Conservation (phyloP, 2,113 vertebrate genomes). For the Bothrops jararaca region DNA sequence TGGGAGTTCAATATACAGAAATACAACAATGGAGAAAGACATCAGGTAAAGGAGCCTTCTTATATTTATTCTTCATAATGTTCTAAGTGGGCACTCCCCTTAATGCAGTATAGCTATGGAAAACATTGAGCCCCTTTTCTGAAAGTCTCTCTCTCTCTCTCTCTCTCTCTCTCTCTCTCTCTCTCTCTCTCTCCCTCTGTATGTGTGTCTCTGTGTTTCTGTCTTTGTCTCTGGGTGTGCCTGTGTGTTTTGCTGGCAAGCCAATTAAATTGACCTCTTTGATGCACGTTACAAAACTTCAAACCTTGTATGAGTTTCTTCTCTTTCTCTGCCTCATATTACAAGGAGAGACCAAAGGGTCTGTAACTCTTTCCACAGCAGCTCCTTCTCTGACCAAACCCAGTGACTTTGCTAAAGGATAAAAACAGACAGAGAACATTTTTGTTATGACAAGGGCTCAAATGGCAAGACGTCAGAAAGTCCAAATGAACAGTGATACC, state of each 20-base stretch:
- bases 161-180: too few species aligned
- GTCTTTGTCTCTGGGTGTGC: neutral
- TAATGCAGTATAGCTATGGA: neutral
- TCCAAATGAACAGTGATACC: constrained; percentile 28
- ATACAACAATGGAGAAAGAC: neutral
- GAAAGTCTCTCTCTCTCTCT: neutral
- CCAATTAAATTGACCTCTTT: constrained; percentile 8
- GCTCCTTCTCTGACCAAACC: constrained; percentile 1
- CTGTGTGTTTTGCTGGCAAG: neutral
- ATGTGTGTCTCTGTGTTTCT: neutral
- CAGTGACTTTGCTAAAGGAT: constrained; percentile 39
- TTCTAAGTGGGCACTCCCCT: neutral
- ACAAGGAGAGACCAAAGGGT: constrained; percentile 36
- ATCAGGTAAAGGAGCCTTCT: neutral
- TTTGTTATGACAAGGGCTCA: constrained; percentile 43
- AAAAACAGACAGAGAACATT: constrained; percentile 29
- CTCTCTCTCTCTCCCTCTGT: too few species aligned
- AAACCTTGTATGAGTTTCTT: constrained; percentile 32
- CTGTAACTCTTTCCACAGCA: constrained; percentile 23
- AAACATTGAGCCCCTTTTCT: neutral
- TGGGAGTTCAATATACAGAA: neutral
- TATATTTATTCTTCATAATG: neutral
- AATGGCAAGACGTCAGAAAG: constrained; percentile 42
- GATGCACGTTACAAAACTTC: constrained; percentile 24
- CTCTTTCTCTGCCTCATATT: constrained; percentile 13